Percentiles rank a stretch among this genome's conserved stretches.
Conservation (phyloP, 1,140 invertebrate species). For the Pomacea maculata region DNA sequence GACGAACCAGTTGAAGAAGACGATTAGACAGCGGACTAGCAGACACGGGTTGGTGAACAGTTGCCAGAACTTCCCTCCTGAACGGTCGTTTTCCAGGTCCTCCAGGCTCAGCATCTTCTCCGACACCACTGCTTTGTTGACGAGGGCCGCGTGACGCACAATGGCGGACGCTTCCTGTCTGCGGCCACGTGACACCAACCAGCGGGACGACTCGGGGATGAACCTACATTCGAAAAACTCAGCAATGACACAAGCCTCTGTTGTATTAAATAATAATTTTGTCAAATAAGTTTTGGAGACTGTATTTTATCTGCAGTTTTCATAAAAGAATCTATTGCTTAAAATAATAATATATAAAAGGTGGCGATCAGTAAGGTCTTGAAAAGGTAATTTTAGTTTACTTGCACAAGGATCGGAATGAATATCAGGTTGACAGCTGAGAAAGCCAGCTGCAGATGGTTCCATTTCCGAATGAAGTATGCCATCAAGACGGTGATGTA, state of each 20-base stretch:
- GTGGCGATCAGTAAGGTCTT: too few species aligned
- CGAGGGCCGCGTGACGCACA: slow-evolving; percentile 33
- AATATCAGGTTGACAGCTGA: slow-evolving; percentile 58
- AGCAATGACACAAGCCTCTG: not conserved
- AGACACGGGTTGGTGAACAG: slow-evolving; percentile 30
- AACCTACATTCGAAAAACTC: slow-evolving; percentile 28
- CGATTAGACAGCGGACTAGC: slow-evolving; percentile 31
- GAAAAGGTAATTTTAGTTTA: not conserved
- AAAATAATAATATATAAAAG: too few species aligned
- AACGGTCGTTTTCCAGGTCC: slow-evolving; percentile 17
- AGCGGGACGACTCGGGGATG: slow-evolving; percentile 52
- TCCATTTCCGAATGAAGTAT: slow-evolving; percentile 77
- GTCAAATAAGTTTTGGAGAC: too few species aligned
- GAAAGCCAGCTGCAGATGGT: slow-evolving; percentile 77
- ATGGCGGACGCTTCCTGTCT: slow-evolving; percentile 47
- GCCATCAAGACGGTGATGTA: slow-evolving; percentile 72
- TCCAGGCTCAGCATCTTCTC: slow-evolving; percentile 21
- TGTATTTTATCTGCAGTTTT: too few species aligned
- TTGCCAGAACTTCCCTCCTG: slow-evolving; percentile 29
- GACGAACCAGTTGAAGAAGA: slow-evolving; percentile 48
- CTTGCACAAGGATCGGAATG: slow-evolving; percentile 45
- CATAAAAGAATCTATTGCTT: too few species aligned
- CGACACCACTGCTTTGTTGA: slow-evolving; percentile 30
- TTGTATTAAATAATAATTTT: too few species aligned
- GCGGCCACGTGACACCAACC: slow-evolving; percentile 41